These are phyloP conservation scores for Macrosoma leucophasiata DNA, from an alignment of 2,888 invertebrate species.

Conservation along the genomic window DNA sequence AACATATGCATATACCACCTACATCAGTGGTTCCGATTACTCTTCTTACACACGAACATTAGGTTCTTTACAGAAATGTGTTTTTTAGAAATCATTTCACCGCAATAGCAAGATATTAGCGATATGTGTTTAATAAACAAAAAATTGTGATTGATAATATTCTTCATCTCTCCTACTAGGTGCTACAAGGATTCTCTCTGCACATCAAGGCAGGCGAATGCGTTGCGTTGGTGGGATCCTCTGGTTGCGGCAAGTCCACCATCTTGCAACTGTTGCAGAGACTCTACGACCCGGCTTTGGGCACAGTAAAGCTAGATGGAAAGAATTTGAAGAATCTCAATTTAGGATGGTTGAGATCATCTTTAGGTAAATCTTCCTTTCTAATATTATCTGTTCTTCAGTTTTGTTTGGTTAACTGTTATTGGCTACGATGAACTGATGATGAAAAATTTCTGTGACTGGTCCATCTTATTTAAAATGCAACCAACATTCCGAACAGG, in stretches of 20 bases:
- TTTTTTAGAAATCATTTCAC: too few species aligned
- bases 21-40: too few species aligned
- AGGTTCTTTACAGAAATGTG: too few species aligned
- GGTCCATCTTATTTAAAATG: too few species aligned
- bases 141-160: background rate
- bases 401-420: too few species aligned
- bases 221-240: constrained; percentile 83
- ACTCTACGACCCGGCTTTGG: constrained; percentile 80
- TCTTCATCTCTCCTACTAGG: constrained; percentile 43
- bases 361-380: constrained; percentile 72
- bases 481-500: too few species aligned
- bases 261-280: constrained; percentile 84
- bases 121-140: too few species aligned
- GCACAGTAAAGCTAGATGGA: constrained; percentile 78
- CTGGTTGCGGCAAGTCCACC: constrained; percentile 90
- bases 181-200: constrained; percentile 81
- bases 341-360: constrained; percentile 83
- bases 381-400: background rate
- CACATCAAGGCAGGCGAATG: constrained; percentile 80
- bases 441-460: too few species aligned
- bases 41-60: too few species aligned
- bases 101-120: too few species aligned
- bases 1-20: too few species aligned
- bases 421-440: too few species aligned
- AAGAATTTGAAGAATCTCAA: constrained; percentile 81